phyloP scores from a whole-genome alignment of 1,140 invertebrate species.

The Pogonognathellus flavescens region DNA sequence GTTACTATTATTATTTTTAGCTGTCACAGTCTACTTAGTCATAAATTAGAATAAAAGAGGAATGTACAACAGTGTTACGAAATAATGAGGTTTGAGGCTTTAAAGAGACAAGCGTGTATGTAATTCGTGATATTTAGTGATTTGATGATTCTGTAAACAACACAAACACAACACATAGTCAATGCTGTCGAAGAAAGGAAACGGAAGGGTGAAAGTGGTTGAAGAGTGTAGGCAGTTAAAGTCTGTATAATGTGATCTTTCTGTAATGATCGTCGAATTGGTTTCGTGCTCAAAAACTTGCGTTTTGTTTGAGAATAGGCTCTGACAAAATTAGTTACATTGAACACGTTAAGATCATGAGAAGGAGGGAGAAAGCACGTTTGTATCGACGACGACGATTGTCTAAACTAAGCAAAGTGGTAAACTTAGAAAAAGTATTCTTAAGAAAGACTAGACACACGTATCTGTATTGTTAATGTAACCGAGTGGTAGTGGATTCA shows the following conservation, averaged over 20 bases:
- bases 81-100: too few relatives aligned
- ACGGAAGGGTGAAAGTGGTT: neutral
- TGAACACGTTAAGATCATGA: neutral
- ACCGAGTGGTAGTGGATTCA: conserved; percentile 19
- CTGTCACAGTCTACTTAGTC: too few relatives aligned
- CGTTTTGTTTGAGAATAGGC: conserved; percentile 14
- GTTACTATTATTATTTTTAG: too few relatives aligned
- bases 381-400: neutral
- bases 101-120: too few relatives aligned
- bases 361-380: conserved; percentile 1
- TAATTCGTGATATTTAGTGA: too few relatives aligned
- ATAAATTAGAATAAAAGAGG: too few relatives aligned
- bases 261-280: conserved; percentile 7
- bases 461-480: neutral
- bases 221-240: neutral
- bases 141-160: too few relatives aligned
- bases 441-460: neutral
- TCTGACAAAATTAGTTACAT: neutral
- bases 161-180: too few relatives aligned
- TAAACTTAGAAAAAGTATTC: neutral
- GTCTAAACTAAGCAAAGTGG: neutral
- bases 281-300: conserved; percentile 15
- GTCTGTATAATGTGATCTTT: neutral
- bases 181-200: too few relatives aligned
- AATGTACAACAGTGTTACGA: too few relatives aligned